phyloP scores from a whole-genome alignment of 2,888 invertebrate species.

The Scaptomyza tumidula region DNA sequence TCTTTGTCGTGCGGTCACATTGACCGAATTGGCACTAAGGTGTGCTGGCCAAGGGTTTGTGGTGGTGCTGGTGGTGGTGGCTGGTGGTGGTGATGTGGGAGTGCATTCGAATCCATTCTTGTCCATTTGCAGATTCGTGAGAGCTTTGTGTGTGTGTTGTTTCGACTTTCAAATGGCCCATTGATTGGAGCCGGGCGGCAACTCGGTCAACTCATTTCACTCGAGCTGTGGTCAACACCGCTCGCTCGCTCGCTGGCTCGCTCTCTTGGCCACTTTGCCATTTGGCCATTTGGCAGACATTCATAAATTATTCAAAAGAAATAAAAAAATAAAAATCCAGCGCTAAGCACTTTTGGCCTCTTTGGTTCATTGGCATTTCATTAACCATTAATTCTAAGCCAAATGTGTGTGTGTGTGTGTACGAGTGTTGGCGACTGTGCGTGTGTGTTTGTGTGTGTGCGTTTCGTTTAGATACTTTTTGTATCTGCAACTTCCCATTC shows the following conservation, averaged over 20 bases:
- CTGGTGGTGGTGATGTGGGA: conserved; percentile 5
- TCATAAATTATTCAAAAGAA: conserved; percentile 75
- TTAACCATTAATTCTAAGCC: conserved; percentile 39
- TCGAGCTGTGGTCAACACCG: conserved; percentile 20
- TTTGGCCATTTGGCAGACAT: conserved; percentile 66
- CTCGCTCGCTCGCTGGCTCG: no score
- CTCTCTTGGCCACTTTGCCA: no score
- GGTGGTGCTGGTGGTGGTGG: background rate
- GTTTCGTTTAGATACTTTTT: conserved; percentile 30
- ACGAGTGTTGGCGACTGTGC: conserved; percentile 20
- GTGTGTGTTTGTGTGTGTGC: conserved; percentile 16
- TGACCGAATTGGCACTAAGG: conserved; percentile 56
- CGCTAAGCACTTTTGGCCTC: conserved; percentile 63
- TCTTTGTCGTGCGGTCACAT: conserved; percentile 53
- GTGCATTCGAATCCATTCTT: conserved; percentile 25
- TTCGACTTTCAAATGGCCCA: conserved; percentile 55
- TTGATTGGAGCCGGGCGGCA: conserved; percentile 30
- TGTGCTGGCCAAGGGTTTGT: conserved; percentile 1
- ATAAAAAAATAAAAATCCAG: conserved; percentile 57
- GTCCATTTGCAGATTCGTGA: conserved; percentile 30
- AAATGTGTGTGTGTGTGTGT: conserved; percentile 9
- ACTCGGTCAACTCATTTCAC: conserved; percentile 30
- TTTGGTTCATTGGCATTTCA: conserved; percentile 76
- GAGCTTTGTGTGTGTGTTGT: conserved; percentile 12
- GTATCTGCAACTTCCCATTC: conserved; percentile 66